phyloP scores from a whole-genome alignment of 1,140 invertebrate genomes.

The Diprion similis region DNA sequence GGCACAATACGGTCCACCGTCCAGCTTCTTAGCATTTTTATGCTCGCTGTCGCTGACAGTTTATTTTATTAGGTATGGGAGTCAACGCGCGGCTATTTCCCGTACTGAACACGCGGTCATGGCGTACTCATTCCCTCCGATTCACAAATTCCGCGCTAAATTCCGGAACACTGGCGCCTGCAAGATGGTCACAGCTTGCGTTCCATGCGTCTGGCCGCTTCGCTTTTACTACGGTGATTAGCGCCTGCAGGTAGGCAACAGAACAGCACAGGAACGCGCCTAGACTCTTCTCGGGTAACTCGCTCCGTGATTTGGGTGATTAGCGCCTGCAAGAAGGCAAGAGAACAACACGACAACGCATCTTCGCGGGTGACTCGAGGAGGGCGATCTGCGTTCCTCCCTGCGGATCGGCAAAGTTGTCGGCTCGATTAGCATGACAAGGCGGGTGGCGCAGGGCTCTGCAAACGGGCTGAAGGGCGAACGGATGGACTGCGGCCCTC shows the following conservation, averaged over 20 bases:
- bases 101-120: not conserved
- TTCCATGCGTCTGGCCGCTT: too few relatives aligned
- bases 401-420: not conserved
- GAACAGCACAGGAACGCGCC: too few relatives aligned
- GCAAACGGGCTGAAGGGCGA: not conserved
- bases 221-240: too few relatives aligned
- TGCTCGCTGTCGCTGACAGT: conserved; percentile 59
- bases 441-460: conserved; percentile 31
- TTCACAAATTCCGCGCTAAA: not conserved
- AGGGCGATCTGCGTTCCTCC: too few relatives aligned
- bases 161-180: not conserved
- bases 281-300: too few relatives aligned
- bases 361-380: too few relatives aligned
- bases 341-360: too few relatives aligned
- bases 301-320: too few relatives aligned
- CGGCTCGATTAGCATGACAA: conserved; percentile 50
- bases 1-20: conserved; percentile 34
- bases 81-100: not conserved
- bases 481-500: too few relatives aligned
- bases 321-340: too few relatives aligned
- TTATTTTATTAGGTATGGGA: conserved; percentile 57
- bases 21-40: conserved; percentile 59
- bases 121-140: not conserved
- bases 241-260: too few relatives aligned
- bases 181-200: not conserved